phyloP scores from a whole-genome alignment of 2,113 vertebrate genomes.

The Hydrochoerus hydrochaeris region DNA sequence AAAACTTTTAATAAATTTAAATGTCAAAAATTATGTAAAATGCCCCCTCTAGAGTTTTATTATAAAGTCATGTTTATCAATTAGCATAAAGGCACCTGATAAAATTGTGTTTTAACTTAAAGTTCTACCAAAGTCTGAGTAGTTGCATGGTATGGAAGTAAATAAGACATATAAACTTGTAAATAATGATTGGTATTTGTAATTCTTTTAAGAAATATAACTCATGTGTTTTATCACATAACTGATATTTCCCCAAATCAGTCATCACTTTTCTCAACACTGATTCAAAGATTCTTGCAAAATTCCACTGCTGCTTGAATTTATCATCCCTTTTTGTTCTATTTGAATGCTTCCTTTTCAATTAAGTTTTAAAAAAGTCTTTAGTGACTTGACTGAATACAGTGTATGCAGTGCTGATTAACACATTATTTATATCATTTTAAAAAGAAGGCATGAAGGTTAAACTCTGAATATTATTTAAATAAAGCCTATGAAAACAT shows the following conservation, averaged over 20 bases:
- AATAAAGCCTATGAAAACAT: slow-evolving; percentile 71
- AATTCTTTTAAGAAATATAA: neutral
- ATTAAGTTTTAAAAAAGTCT: slow-evolving; percentile 74
- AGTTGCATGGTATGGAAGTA: neutral
- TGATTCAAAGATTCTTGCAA: slow-evolving; percentile 62
- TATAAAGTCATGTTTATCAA: neutral
- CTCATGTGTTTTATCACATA: neutral
- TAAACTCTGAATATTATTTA: slow-evolving; percentile 71
- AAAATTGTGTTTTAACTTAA: neutral
- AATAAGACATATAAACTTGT: neutral
- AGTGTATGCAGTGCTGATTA: slow-evolving; percentile 63
- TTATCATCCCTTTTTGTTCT: slow-evolving; percentile 38
- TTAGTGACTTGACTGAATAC: slow-evolving; percentile 74
- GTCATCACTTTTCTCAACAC: neutral
- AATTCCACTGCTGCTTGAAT: slow-evolving; percentile 66
- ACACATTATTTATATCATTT: slow-evolving; percentile 67
- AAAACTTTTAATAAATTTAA: neutral
- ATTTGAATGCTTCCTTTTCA: slow-evolving; percentile 74
- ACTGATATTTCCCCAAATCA: neutral
- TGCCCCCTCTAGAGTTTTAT: neutral
- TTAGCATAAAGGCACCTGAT: slow-evolving; percentile 8
- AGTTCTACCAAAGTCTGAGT: neutral
- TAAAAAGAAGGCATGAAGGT: slow-evolving; percentile 68
- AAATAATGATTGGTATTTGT: rapidly evolving
- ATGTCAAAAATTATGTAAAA: neutral